These are phyloP conservation scores for Centrocercus urophasianus DNA, from an alignment of 2,113 vertebrate species.

Conservation along the genomic window DNA sequence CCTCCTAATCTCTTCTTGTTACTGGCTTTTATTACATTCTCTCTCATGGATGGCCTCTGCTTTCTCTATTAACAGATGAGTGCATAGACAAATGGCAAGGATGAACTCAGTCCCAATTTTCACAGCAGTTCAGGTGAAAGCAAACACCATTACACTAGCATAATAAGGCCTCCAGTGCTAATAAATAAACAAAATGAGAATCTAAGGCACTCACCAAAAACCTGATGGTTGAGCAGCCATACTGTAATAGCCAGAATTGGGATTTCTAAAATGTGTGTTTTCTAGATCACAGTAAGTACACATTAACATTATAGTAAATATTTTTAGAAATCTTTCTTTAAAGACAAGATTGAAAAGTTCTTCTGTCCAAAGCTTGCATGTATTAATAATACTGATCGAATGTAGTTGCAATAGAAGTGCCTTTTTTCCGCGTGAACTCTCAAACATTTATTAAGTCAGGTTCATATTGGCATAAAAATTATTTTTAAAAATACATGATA, in stretches of 20 bases:
- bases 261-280: not conserved
- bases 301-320: not conserved
- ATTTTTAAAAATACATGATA: constrained; percentile 22
- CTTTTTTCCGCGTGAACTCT: not conserved
- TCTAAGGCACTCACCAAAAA: not conserved
- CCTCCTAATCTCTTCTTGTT: not conserved
- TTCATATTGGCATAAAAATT: constrained; percentile 13
- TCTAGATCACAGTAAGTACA: not conserved
- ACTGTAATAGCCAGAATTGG: not conserved
- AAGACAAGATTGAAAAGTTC: not conserved
- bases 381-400: not conserved
- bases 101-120: not conserved
- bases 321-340: not conserved
- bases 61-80: constrained; percentile 18
- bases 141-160: not conserved
- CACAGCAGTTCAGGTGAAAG: not conserved
- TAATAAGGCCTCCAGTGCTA: not conserved
- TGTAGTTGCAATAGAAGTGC: not conserved
- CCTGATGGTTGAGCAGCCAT: not conserved
- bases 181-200: constrained; percentile 10
- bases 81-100: not conserved
- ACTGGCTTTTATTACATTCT: not conserved
- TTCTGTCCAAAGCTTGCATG: not conserved
- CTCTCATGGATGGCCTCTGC: not conserved
- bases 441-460: constrained; percentile 6